Percentiles rank a stretch among this genome's conserved stretches.
Evolutionary conservation across 2,888 invertebrate species (phyloP).

Genomic region (Andrena minutula): DNA sequence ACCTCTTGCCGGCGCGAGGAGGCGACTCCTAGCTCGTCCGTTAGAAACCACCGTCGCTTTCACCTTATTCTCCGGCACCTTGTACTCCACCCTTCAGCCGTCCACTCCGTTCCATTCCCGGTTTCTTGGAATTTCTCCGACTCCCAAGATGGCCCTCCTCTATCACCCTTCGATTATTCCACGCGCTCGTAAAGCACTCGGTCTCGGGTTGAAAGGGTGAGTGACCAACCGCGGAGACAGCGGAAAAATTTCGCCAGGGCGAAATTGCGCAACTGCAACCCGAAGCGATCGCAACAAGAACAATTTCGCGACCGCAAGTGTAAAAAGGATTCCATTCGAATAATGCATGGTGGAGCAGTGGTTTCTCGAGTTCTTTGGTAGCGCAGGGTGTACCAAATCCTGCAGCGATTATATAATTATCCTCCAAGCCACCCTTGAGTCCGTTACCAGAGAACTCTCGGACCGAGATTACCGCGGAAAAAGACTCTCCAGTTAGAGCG

Average conservation of each 20-base stretch:
- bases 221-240: no score
- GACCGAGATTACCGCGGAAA: slow-evolving; percentile 7
- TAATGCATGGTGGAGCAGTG: neutral
- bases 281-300: no score
- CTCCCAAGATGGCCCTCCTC: no score
- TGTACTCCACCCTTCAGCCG: neutral
- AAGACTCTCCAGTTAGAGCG: neutral
- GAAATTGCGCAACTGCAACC: no score
- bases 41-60: slow-evolving; percentile 62
- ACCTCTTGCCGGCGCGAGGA: slow-evolving; percentile 31
- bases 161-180: no score
- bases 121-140: no score
- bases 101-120: neutral
- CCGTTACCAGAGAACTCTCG: neutral
- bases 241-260: no score
- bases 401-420: slow-evolving; percentile 18
- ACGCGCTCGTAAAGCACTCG: no score
- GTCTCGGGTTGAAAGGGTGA: no score
- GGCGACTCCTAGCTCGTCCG: slow-evolving; percentile 60
- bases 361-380: neutral
- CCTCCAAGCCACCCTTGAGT: neutral
- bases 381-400: neutral
- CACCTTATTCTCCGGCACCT: slow-evolving; percentile 37
- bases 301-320: no score
- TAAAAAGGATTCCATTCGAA: neutral